Conservation (phyloP, 2,113 vertebrate species). For the Cebus imitator region DNA sequence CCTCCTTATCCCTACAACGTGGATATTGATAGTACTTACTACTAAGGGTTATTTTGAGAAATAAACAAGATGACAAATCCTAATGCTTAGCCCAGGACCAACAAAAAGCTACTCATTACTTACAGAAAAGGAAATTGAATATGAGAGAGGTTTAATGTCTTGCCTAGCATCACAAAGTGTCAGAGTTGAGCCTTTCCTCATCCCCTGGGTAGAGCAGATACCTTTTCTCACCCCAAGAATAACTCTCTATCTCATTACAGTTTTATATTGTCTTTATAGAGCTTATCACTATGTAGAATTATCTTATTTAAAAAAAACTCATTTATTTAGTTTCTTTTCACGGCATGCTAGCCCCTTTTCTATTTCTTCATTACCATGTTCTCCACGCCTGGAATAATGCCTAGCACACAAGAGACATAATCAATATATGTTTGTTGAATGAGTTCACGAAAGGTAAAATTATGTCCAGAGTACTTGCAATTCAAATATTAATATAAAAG, state of each 20-base stretch:
- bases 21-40: no score
- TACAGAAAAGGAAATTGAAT: not conserved
- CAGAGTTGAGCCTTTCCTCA: not conserved
- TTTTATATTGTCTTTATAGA: not conserved
- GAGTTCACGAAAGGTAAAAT: not conserved
- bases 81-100: not conserved
- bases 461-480: not conserved
- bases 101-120: not conserved
- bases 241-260: not conserved
- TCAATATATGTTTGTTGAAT: not conserved
- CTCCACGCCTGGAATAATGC: not conserved
- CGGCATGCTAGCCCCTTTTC: not conserved
- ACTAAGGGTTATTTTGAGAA: not conserved
- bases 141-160: not conserved
- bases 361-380: not conserved
- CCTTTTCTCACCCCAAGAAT: not conserved
- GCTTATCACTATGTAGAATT: not conserved
- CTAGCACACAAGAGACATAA: not conserved
- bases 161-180: not conserved
- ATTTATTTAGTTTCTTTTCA: not conserved
- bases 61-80: not conserved
- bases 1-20: not conserved
- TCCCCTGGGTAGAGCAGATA: not conserved
- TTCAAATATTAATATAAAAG: not conserved
- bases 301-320: not conserved